Evolutionary conservation across 1,140 invertebrate genomes (phyloP).

Genomic region (Fopius arisanus): DNA sequence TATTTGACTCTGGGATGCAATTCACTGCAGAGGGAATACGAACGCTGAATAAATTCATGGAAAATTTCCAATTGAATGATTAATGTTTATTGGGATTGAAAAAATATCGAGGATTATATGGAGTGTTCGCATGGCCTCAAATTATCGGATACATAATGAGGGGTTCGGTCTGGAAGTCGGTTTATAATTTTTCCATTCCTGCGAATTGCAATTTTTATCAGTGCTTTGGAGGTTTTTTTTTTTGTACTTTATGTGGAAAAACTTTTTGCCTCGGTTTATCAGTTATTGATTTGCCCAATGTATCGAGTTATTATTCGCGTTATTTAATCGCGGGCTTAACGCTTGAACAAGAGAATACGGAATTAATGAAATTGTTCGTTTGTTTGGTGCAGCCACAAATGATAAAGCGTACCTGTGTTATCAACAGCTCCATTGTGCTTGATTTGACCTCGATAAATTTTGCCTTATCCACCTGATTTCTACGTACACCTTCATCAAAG

Average conservation of each 20-base stretch:
- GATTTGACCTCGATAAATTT: slow-evolving; percentile 24
- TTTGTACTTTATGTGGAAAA: neutral
- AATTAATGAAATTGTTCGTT: neutral
- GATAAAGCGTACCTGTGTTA: neutral
- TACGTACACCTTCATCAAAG: slow-evolving; percentile 3
- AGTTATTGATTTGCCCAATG: neutral
- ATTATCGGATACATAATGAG: neutral
- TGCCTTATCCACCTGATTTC: slow-evolving; percentile 14
- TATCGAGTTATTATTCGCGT: neutral
- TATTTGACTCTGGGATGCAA: slow-evolving; percentile 1
- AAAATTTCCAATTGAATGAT: slow-evolving; percentile 5
- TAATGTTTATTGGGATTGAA: neutral
- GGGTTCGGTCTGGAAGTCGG: neutral
- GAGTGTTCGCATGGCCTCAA: neutral
- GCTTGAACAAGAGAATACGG: neutral
- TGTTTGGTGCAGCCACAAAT: neutral
- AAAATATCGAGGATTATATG: neutral
- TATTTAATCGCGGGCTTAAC: neutral
- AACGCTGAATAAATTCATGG: neutral
- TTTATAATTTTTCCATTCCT: too few relatives aligned
- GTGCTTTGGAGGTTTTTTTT: too few relatives aligned
- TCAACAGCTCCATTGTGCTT: neutral
- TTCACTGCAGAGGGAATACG: neutral
- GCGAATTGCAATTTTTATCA: too few relatives aligned
- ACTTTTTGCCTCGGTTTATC: neutral